Evolutionary conservation across 1,140 invertebrate species (phyloP).

Genomic region (Pararge aegeria): DNA sequence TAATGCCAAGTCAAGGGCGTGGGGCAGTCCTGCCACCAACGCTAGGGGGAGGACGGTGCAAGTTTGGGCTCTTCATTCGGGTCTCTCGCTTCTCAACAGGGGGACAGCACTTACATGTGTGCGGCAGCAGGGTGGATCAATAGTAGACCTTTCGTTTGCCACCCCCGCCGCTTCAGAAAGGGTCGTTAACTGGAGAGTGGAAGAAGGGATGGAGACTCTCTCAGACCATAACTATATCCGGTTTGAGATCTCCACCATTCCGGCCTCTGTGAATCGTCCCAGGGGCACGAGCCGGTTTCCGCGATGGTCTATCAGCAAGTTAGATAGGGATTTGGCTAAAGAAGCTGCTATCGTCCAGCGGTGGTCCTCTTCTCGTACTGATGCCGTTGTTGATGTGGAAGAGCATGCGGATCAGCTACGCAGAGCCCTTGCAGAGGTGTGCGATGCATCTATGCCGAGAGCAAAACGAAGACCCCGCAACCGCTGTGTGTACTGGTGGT

Average conservation of each 20-base stretch:
- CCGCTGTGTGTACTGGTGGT: slow-evolving; percentile 22
- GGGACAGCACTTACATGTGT: slow-evolving; percentile 22
- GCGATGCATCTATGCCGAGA: slow-evolving; percentile 15
- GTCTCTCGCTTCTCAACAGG: slow-evolving; percentile 19
- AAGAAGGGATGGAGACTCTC: slow-evolving; percentile 20
- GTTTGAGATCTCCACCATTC: slow-evolving; percentile 9
- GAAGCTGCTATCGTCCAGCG: slow-evolving; percentile 18
- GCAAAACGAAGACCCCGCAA: background rate
- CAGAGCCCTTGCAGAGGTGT: slow-evolving; percentile 2
- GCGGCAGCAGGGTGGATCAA: slow-evolving; percentile 22
- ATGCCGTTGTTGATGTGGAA: background rate
- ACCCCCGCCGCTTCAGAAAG: slow-evolving; percentile 15
- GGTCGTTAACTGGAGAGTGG: slow-evolving; percentile 16
- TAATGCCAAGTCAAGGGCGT: slow-evolving; percentile 8
- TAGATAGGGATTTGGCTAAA: slow-evolving; percentile 14
- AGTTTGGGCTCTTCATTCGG: slow-evolving; percentile 10
- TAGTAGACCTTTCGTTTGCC: slow-evolving; percentile 33
- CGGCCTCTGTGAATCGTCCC: background rate
- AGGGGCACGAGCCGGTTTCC: background rate
- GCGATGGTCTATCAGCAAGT: slow-evolving; percentile 13
- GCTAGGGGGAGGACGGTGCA: slow-evolving; percentile 5
- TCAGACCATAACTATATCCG: slow-evolving; percentile 29
- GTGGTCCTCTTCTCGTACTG: background rate
- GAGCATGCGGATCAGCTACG: background rate
- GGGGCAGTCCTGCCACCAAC: slow-evolving; percentile 24